Evolutionary conservation across 2,797 vertebrate species (phyloP).

Genomic region (Silurus aristotelis): DNA sequence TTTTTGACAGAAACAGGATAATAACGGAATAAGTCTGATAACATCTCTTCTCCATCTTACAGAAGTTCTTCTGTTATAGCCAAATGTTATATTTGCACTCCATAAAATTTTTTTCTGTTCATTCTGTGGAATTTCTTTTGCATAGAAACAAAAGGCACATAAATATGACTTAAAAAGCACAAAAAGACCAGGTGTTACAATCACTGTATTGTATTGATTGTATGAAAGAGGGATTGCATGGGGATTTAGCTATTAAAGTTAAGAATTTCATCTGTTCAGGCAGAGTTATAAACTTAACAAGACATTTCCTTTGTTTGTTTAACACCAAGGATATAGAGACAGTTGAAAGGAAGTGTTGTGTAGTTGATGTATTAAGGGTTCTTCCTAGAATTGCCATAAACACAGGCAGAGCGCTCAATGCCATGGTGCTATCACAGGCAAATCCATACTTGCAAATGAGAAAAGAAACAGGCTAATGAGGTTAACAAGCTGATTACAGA

Average conservation of each 20-base stretch:
- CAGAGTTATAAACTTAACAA: not conserved
- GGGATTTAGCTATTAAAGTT: not conserved
- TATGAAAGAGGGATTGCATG: not conserved
- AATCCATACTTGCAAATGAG: conserved; percentile 1
- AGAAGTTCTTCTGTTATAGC: too few species aligned
- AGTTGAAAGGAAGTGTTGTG: not conserved
- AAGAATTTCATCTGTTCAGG: not conserved
- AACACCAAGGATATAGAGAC: too few species aligned
- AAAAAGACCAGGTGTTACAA: too few species aligned
- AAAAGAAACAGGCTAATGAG: conserved; percentile 10
- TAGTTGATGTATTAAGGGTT: not conserved
- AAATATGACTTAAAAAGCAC: too few species aligned
- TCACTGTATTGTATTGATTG: too few species aligned
- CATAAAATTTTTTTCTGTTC: too few species aligned
- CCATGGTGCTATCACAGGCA: not conserved
- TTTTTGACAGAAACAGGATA: too few species aligned
- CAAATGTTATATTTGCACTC: too few species aligned
- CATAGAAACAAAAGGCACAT: too few species aligned
- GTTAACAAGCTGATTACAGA: conserved; percentile 12
- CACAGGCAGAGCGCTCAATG: not conserved
- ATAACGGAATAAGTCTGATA: too few species aligned
- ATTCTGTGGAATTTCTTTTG: too few species aligned
- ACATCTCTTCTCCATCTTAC: too few species aligned
- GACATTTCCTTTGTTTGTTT: not conserved
- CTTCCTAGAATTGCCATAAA: not conserved